Conservation (phyloP, 2,113 vertebrate species). For the Uropsilus gracilis region DNA sequence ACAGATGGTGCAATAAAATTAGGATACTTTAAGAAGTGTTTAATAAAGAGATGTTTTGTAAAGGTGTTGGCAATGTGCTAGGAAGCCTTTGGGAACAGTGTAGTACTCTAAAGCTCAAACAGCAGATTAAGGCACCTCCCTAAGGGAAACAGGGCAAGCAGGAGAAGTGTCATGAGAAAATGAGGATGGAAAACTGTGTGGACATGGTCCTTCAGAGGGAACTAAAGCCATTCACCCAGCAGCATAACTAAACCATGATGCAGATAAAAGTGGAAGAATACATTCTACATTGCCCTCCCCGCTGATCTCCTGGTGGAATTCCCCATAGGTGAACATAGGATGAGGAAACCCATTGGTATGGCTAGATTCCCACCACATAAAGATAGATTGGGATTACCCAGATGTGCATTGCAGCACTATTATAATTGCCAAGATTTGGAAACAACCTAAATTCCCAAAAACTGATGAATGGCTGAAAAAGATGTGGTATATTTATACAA, state of each 20-base stretch:
- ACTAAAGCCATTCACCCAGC: background rate
- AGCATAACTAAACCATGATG: background rate
- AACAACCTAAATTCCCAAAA: no score
- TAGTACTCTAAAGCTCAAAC: background rate
- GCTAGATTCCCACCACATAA: background rate
- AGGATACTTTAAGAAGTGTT: background rate
- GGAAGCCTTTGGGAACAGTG: background rate
- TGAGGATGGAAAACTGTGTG: background rate
- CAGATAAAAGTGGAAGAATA: background rate
- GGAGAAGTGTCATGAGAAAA: background rate
- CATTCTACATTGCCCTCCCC: no score
- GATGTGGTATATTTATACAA: no score
- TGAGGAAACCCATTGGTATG: background rate
- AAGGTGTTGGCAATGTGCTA: background rate
- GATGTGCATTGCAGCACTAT: no score
- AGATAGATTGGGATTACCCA: background rate
- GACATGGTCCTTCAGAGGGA: background rate
- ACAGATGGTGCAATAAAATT: conserved; percentile 46
- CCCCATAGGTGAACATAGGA: background rate
- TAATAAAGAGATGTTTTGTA: conserved; percentile 42
- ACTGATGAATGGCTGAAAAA: no score
- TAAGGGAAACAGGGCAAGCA: background rate
- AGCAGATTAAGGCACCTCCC: background rate
- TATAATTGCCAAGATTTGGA: no score
- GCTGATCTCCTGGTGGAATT: background rate